Base-by-base conservation (phyloP, 2,888 invertebrate genomes). In the Coelinius sp. region DNA sequence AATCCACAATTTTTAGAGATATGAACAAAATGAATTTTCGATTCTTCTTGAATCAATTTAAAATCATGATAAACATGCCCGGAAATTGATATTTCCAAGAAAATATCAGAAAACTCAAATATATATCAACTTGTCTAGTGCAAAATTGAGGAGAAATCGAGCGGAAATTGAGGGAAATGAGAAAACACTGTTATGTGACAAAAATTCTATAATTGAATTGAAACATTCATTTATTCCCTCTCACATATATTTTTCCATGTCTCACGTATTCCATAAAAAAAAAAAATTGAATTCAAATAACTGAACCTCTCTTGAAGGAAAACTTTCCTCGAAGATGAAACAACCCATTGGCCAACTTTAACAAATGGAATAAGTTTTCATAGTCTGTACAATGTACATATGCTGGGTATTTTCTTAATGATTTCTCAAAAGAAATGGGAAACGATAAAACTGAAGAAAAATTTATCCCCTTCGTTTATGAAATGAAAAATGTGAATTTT, bases 291-390 rank as follows among this genome's bases (percentile, higher is more conserved):
- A 49, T 17, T 14, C 6, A 17, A 35, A 17, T 31, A 20, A 59
- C 31, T 31, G 27, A 24, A 27, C 2, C 14, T 20, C 35, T 31
- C 27, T 10, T 4, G 27, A 7, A 7, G 14, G 59, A 59, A 17
- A 35, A 31, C 35, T 56, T 27, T 17, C 31, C 14, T 1, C 14
- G 31, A 56, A 56, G 59, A 17, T 59, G 17, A 35, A 59, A 59
- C 35, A 59, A 35, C 7, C 59, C 31, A 31, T 14, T 59, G 59
- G 59, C 25, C 31, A 20, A 59, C 27, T 59, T 59, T 59, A 31
- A 59, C 59, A 59, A 59, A 59, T 59, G 59, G 59, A 59, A 59
- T 59, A 59, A 59, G 59, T 59, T 59, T 59, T 59, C 35, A 59
- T 59, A 31, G 10, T 59, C 35, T 59, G 59, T 59, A 59, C 59